Percentiles rank a stretch among this genome's conserved stretches.
These are phyloP conservation scores for Galago senegalensis DNA, from an alignment of 2,797 vertebrate species.

Conservation along the genomic window DNA sequence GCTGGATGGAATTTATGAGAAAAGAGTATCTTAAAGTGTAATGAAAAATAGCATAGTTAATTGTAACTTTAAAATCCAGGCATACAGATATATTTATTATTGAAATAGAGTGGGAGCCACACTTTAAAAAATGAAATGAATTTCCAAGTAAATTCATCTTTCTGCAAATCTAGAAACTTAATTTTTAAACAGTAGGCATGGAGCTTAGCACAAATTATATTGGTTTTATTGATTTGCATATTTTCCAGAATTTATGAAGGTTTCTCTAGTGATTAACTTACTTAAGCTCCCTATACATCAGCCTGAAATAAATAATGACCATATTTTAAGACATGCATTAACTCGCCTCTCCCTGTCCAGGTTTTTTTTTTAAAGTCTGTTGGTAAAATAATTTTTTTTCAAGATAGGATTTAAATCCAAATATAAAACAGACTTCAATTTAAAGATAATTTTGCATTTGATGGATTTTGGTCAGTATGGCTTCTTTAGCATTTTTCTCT, in stretches of 20 bases:
- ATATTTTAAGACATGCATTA: slow-evolving; percentile 51
- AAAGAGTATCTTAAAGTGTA: neutral
- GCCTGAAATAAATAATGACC: slow-evolving; percentile 45
- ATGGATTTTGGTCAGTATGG: slow-evolving; percentile 58
- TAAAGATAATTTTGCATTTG: slow-evolving; percentile 71
- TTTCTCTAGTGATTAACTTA: slow-evolving; percentile 59
- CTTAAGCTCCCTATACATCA: neutral
- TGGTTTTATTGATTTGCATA: slow-evolving; percentile 59
- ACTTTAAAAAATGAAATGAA: slow-evolving; percentile 1
- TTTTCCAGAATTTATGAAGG: slow-evolving; percentile 36
- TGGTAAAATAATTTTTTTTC: slow-evolving; percentile 57
- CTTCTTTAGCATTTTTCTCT: slow-evolving; percentile 57
- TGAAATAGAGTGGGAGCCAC: neutral
- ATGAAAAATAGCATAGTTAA: slow-evolving; percentile 38
- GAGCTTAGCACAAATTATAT: neutral
- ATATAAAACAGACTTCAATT: slow-evolving; percentile 57
- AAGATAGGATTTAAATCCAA: slow-evolving; percentile 31
- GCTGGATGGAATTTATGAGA: neutral
- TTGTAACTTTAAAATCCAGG: slow-evolving; percentile 33
- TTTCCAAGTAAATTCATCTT: slow-evolving; percentile 50
- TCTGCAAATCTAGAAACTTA: neutral
- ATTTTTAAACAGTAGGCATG: slow-evolving; percentile 32
- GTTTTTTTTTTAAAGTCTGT: slow-evolving; percentile 19
- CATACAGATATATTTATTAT: neutral
- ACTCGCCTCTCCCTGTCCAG: neutral